Conservation (phyloP, 2,113 vertebrate species). For the Oncorhynchus clarkii region DNA sequence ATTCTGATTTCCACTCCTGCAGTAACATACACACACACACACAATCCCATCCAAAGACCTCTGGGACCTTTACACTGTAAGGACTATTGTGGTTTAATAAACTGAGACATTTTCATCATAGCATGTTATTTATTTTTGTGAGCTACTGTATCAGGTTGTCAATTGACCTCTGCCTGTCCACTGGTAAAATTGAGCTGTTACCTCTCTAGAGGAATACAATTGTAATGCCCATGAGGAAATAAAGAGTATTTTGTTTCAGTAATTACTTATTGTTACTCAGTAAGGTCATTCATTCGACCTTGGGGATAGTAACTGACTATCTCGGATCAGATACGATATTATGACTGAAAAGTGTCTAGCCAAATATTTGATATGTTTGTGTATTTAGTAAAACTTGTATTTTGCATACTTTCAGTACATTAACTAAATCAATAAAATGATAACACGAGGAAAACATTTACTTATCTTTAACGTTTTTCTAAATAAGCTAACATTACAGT, state of each 20-base stretch:
- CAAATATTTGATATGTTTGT: background rate
- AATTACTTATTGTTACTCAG: background rate
- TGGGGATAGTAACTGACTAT: background rate
- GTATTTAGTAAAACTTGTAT: background rate
- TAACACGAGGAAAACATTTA: background rate
- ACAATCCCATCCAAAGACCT: background rate
- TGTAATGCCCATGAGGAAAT: background rate
- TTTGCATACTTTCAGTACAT: background rate
- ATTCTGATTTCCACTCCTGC: constrained; percentile 51
- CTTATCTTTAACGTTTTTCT: background rate
- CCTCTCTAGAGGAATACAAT: background rate
- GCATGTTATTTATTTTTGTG: background rate
- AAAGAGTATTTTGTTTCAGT: background rate
- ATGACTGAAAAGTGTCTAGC: background rate
- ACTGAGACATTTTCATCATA: background rate
- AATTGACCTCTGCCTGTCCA: background rate
- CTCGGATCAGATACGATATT: background rate
- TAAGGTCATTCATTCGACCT: background rate
- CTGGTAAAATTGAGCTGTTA: background rate
- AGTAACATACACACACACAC: background rate
- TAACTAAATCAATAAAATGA: background rate
- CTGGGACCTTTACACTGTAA: background rate
- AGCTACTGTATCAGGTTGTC: background rate
- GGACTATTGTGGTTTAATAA: background rate
- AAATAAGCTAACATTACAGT: background rate